Evolutionary conservation across 2,888 invertebrate genomes (phyloP), one percentile per base, ranked within the genome.

Genomic region (Stenichneumon culpator): DNA sequence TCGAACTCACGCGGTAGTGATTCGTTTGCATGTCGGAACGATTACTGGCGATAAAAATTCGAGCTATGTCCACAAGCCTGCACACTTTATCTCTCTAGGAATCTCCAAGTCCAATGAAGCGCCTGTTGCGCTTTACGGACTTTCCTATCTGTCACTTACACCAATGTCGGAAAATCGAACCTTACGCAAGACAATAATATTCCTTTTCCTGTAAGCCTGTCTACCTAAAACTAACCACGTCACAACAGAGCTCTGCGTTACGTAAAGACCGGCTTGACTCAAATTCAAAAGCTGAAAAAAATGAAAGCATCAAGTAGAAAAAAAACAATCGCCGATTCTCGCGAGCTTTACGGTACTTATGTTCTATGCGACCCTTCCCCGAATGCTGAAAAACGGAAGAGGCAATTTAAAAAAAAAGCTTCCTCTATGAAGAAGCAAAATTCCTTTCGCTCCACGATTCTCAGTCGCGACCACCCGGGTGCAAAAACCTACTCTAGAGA

Each of bases 91-190:
- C 3, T 22, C 57, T 22, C 57, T 57, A 22, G 22, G 1, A 57
- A 57, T 57, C 25, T 57, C 57, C 57, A 57, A 57, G 22, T 57
- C 25, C 57, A 57, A 57, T 57, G 57, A 57, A 57, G 57, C 57
- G 57, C 57, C 11, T 22, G 57, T 57, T 9, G 57, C 9, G 11
- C 57, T 25, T 7, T 14, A 4, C 11, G 14, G 57, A 57, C 57
- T 25, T 57, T 57, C 25, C 14, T 57, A 57, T 57, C 57, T 57
- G 11, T 25, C 57, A 9, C 57, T 47, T 47, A 11, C 25, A 14
- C 11, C 14, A 57, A 3, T 25, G 22, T 25, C 57, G 22, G 25
- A 57, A 22, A 57, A 57, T 57, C 1, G 44, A 25, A 25, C 25
- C 11, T 57, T 25, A 11, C 54, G 9, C 19, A 52, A 16, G 54